Conservation (phyloP, 2,113 vertebrate genomes). For the Vicugna pacos region DNA sequence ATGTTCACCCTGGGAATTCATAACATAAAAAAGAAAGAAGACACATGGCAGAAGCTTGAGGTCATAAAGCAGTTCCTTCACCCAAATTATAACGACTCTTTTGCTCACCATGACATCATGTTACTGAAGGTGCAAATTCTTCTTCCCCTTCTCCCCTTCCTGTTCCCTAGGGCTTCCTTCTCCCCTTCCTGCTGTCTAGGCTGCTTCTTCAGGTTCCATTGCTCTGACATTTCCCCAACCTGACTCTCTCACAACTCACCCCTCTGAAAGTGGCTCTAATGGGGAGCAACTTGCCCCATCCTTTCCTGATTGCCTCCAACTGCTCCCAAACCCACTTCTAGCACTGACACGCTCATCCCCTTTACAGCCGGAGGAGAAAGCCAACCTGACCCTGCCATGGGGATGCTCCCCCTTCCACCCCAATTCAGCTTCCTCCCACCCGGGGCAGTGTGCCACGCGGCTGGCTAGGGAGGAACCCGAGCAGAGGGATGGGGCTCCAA, state of each 20-base stretch:
- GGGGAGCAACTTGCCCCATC: not conserved
- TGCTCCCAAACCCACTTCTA: not conserved
- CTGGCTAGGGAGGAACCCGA: slow-evolving; percentile 62
- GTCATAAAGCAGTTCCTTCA: slow-evolving; percentile 65
- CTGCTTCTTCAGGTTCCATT: not conserved
- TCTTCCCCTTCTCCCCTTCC: too few relatives aligned
- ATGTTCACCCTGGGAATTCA: slow-evolving; percentile 62
- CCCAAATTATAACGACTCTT: not conserved
- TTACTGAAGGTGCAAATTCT: slow-evolving; percentile 66
- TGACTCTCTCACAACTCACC: not conserved
- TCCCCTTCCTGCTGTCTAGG: too few relatives aligned
- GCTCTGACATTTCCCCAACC: not conserved
- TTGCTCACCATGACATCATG: slow-evolving; percentile 48
- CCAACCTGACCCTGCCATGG: slow-evolving; percentile 53
- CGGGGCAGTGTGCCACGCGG: slow-evolving; percentile 36
- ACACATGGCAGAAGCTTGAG: slow-evolving; percentile 49
- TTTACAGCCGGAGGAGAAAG: slow-evolving; percentile 71
- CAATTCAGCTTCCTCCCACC: not conserved
- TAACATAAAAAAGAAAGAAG: slow-evolving; percentile 30
- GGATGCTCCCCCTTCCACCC: slow-evolving; percentile 50
- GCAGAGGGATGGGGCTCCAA: accelerated
- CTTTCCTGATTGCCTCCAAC: not conserved
- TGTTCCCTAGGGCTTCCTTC: too few relatives aligned
- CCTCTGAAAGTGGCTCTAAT: not conserved
- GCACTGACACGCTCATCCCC: not conserved